Percentiles rank a stretch among this genome's conserved stretches.
These are phyloP conservation scores for Embiotoca jacksoni DNA, from an alignment of 2,113 vertebrate species.

Conservation along the genomic window DNA sequence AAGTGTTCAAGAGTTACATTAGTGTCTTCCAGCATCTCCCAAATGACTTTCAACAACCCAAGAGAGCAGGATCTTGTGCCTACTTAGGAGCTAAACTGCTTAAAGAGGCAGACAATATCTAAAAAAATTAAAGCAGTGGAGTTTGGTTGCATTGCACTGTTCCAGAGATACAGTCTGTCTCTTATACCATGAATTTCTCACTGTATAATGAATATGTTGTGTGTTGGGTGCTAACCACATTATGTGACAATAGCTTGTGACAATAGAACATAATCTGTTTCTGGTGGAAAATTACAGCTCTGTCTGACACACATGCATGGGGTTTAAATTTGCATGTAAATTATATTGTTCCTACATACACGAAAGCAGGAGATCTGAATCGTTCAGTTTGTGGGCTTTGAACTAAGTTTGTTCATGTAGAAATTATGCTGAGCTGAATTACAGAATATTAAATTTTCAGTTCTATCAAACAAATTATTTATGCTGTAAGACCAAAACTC, in stretches of 20 bases:
- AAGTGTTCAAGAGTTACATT: neutral
- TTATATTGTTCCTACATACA: neutral
- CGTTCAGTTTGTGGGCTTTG: neutral
- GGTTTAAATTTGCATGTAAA: neutral
- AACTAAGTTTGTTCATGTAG: neutral
- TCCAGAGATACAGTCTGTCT: too few relatives aligned
- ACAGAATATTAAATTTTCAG: neutral
- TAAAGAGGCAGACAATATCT: neutral
- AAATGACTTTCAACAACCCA: conserved; percentile 30
- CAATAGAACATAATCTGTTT: conserved; percentile 11
- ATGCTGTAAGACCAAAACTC: neutral
- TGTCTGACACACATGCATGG: neutral
- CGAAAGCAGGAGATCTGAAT: neutral
- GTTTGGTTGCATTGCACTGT: too few relatives aligned
- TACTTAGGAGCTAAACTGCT: neutral
- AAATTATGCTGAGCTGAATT: neutral
- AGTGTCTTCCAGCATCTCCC: neutral
- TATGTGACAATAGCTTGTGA: conserved; percentile 25
- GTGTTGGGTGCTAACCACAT: neutral
- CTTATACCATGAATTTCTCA: neutral
- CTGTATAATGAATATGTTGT: neutral
- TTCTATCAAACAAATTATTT: neutral
- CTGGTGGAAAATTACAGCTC: neutral
- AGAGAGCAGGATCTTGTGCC: conserved; percentile 6
- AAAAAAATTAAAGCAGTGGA: too few relatives aligned